Conservation (phyloP, 2,888 invertebrate species). For the Sphecodes monilicornis region DNA sequence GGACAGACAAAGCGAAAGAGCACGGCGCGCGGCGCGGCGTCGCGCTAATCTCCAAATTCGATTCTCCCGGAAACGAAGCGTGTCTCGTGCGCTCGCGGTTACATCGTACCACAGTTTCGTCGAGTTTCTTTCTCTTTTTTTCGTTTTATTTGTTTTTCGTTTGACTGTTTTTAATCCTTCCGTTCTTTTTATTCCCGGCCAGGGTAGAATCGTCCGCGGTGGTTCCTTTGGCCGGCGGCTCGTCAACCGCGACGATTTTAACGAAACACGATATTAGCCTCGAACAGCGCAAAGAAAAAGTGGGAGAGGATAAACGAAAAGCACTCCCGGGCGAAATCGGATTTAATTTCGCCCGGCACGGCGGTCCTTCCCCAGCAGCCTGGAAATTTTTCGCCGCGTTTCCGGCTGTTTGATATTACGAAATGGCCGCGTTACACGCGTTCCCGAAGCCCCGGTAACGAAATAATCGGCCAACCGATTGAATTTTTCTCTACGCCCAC, state of each 20-base stretch:
- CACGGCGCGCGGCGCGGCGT: background rate
- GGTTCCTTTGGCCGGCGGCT: constrained; percentile 20
- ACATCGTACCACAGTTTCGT: constrained; percentile 1
- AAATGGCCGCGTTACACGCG: constrained; percentile 9
- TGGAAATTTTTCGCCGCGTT: constrained; percentile 9
- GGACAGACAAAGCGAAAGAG: constrained; percentile 6
- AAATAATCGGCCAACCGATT: constrained; percentile 33
- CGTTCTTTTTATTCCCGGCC: background rate
- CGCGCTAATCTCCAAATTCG: constrained; percentile 4
- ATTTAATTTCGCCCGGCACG: constrained; percentile 44
- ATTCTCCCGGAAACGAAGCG: background rate
- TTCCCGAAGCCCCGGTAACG: constrained; percentile 17
- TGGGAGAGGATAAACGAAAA: constrained; percentile 22
- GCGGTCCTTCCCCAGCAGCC: constrained; percentile 9
- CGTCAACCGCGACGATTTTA: constrained; percentile 32
- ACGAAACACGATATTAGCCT: constrained; percentile 36
- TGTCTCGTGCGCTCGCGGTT: background rate
- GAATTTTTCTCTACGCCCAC: constrained; percentile 14
- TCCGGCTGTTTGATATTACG: constrained; percentile 21
- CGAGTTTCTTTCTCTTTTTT: background rate
- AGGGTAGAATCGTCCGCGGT: background rate
- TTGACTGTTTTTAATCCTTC: background rate
- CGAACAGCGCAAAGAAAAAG: background rate
- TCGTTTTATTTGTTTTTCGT: background rate
- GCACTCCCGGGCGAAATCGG: constrained; percentile 29